Conservation (phyloP, 1,140 invertebrate species). For the Nasonia longicornis region DNA sequence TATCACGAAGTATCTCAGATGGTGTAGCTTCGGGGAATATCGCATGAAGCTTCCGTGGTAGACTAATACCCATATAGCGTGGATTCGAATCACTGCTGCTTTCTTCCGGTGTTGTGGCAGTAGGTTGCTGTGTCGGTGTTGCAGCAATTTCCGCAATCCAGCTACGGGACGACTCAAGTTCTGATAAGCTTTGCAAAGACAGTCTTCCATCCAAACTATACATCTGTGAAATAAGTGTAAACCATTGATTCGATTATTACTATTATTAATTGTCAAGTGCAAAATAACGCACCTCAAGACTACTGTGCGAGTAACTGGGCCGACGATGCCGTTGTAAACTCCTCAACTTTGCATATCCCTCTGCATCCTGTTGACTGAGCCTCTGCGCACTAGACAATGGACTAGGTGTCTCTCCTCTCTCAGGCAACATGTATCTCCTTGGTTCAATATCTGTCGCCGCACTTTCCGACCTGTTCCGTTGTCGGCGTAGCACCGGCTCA, state of each 20-base stretch:
- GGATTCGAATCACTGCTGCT: constrained; percentile 54
- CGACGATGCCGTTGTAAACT: constrained; percentile 77
- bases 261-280: background rate
- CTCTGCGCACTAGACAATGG: constrained; percentile 85
- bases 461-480: constrained; percentile 66
- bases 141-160: constrained; percentile 60
- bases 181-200: constrained; percentile 65
- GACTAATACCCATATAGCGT: constrained; percentile 83
- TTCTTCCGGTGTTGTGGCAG: background rate
- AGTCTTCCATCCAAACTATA: constrained; percentile 65
- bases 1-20: constrained; percentile 3
- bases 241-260: background rate
- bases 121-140: constrained; percentile 52
- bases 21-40: constrained; percentile 73
- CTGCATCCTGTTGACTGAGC: constrained; percentile 79
- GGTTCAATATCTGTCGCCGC: constrained; percentile 64
- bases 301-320: constrained; percentile 68
- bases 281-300: constrained; percentile 58
- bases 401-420: constrained; percentile 80
- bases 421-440: constrained; percentile 61
- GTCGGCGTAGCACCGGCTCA: constrained; percentile 58
- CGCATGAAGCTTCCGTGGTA: constrained; percentile 77
- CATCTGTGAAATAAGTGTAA: constrained; percentile 54
- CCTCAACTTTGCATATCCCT: constrained; percentile 85
- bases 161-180: constrained; percentile 63